These are phyloP conservation scores for Polypterus bichir DNA, from an alignment of 2,113 vertebrate genomes.

Conservation along the genomic window DNA sequence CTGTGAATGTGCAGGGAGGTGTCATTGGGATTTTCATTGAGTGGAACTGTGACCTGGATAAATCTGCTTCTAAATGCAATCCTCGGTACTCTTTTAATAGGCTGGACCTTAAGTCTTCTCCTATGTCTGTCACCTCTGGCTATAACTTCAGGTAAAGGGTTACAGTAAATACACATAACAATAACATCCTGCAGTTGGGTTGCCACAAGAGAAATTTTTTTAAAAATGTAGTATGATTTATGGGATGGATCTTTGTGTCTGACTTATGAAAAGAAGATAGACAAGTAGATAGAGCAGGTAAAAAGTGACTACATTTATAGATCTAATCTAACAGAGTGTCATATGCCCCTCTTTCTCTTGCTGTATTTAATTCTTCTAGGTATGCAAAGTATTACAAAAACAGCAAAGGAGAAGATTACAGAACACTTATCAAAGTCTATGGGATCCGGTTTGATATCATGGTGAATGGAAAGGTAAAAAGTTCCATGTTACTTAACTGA, in stretches of 20 bases:
- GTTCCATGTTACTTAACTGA: not conserved
- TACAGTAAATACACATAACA: not conserved
- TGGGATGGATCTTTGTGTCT: too few relatives aligned
- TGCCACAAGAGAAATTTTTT: not conserved
- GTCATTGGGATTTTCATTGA: slow-evolving; percentile 81
- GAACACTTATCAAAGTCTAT: slow-evolving; percentile 78
- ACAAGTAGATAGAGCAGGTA: too few relatives aligned
- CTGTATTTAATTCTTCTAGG: slow-evolving; percentile 32
- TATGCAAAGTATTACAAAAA: slow-evolving; percentile 79
- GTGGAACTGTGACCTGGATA: slow-evolving; percentile 91
- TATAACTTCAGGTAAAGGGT: slow-evolving; percentile 84
- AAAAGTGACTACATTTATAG: too few relatives aligned
- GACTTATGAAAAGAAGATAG: too few relatives aligned
- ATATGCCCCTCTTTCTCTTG: too few relatives aligned
- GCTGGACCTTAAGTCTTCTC: slow-evolving; percentile 58
- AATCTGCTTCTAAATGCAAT: slow-evolving; percentile 63
- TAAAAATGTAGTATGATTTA: too few relatives aligned
- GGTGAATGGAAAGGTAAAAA: slow-evolving; percentile 74
- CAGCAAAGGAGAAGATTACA: slow-evolving; percentile 49
- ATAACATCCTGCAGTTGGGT: not conserved
- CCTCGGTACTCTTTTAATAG: slow-evolving; percentile 80
- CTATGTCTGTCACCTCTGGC: slow-evolving; percentile 61
- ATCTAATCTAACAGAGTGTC: too few relatives aligned
- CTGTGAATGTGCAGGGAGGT: slow-evolving; percentile 58
- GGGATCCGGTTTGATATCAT: slow-evolving; percentile 94